phyloP scores from a whole-genome alignment of 2,113 vertebrate species.

The Copsychus sechellarum region DNA sequence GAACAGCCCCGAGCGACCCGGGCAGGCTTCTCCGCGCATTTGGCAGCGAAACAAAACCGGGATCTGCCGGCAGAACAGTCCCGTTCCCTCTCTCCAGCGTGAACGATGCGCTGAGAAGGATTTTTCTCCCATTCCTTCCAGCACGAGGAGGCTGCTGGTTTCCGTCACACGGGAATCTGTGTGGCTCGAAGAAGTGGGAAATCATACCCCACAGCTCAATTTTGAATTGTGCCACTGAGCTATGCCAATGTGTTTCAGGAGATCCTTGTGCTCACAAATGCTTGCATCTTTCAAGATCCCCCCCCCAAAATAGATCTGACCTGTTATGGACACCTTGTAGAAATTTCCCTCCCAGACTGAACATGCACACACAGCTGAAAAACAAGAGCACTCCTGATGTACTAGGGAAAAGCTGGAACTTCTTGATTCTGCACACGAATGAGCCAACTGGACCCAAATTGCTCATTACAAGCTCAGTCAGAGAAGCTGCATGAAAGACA shows the following conservation, averaged over 20 bases:
- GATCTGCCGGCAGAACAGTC: not conserved
- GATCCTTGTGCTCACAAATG: not conserved
- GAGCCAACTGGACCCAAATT: not conserved
- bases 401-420: not conserved
- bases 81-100: not conserved
- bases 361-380: not conserved
- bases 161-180: not conserved
- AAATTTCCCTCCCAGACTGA: not conserved
- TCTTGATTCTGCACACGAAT: accelerated
- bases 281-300: not conserved
- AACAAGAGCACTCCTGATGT: not conserved
- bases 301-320: not conserved
- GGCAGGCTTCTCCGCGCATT: accelerated
- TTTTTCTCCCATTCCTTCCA: not conserved
- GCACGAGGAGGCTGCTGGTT: not conserved
- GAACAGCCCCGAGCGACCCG: accelerated
- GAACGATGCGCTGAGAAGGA: not conserved
- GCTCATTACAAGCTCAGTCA: not conserved
- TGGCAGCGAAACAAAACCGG: not conserved
- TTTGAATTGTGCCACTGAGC: not conserved
- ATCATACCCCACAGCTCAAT: not conserved
- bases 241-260: not conserved
- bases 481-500: not conserved
- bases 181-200: not conserved
- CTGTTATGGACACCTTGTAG: not conserved